Evolutionary conservation across 2,797 vertebrate genomes (phyloP).

Genomic region (Balearica regulorum): DNA sequence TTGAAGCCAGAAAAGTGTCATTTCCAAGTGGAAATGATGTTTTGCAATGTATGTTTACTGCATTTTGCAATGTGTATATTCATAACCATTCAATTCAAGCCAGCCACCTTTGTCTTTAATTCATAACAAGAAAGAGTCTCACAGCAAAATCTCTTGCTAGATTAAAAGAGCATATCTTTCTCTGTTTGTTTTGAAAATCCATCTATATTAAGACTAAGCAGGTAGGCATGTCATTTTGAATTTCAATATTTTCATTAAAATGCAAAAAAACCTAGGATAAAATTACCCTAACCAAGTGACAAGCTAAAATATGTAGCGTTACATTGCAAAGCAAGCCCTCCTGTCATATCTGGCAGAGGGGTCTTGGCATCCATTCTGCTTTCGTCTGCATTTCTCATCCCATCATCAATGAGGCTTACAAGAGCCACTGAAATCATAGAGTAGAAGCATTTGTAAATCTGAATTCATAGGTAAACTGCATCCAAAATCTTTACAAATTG

Average conservation of each 20-base stretch:
- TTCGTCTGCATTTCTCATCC: not conserved
- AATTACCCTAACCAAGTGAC: not conserved
- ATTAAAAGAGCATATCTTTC: not conserved
- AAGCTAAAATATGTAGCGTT: conserved; percentile 28
- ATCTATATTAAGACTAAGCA: not conserved
- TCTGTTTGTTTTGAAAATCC: not conserved
- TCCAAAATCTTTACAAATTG: not conserved
- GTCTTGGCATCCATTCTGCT: conserved; percentile 28
- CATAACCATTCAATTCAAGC: not conserved
- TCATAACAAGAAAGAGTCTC: not conserved
- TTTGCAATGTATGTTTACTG: not conserved
- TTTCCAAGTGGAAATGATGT: not conserved
- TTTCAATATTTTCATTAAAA: conserved; percentile 5
- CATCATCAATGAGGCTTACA: not conserved
- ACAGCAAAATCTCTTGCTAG: not conserved
- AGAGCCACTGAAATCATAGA: not conserved
- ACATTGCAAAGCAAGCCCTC: not conserved
- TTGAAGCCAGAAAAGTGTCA: not conserved
- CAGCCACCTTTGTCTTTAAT: not conserved
- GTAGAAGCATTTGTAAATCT: not conserved
- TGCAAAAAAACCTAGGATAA: not conserved
- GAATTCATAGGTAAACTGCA: not conserved
- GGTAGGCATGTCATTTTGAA: not conserved
- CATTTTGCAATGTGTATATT: not conserved
- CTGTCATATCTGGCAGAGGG: conserved; percentile 28